Evolutionary conservation across 1,140 invertebrate species (phyloP), one percentile per base, ranked within the genome.

Genomic region (Temnothorax longispinosus): DNA sequence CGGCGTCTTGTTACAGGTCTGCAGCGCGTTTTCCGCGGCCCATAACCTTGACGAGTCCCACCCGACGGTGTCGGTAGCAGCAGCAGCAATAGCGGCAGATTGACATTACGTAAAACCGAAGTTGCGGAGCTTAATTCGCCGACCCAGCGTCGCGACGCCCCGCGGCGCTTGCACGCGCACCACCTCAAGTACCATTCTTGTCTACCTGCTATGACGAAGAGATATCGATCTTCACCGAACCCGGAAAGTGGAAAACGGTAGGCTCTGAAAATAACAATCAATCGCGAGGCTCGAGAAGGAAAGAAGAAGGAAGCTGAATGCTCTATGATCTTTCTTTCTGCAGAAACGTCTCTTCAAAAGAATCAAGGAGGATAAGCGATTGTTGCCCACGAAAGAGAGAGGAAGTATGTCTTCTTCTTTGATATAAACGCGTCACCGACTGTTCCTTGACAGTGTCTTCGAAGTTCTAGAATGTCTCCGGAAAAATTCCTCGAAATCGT

Each of bases 91-190:
- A 52, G 47, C 27, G 64, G 58, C 64, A 50, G 11, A 41, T 71
- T 21, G 64, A 41, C 52, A 72, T 89, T 89, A 89, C 88, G 88
- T 89, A 89, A 89, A 88, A 8, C 78, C 86, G 3, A 89, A 89
- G 86, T 84, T 75, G 69, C 88, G 65, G 67, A 11, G 54, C 80
- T 75, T 47, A 62, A 84, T 84, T 84, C 67, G 56, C 44, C 74
- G 58, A 67, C 44, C 80, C 72, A 72, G 62, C 69, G 78, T 87
- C 87, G 69, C 52, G 74, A 85, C 58, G 58, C 56, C 58, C 32
- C 18, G 21, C 58, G 41, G 15, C n/a, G 32, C 11, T 56, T 35
- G 27, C 32, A 35, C 32, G 27, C 72, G 50, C 44, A 35, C 35
- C n/a, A 60, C 38, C 21, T 58, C n/a, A 56, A 67, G 7, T 32